phyloP scores from a whole-genome alignment of 2,797 vertebrate species.

The Schizopygopsis malacanthus region DNA sequence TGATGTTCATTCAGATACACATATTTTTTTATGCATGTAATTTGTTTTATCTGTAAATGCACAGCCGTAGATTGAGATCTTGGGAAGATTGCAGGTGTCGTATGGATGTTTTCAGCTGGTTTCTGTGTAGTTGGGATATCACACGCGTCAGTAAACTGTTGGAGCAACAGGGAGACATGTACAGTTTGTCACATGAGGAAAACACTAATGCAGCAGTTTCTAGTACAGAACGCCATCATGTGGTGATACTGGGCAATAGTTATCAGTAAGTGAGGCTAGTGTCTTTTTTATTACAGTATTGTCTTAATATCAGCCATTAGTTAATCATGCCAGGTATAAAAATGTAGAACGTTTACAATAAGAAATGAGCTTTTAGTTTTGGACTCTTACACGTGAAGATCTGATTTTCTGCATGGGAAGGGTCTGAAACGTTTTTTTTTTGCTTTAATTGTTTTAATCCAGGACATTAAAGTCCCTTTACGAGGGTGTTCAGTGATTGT shows the following conservation, averaged over 20 bases:
- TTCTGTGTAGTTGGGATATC: slow-evolving; percentile 20
- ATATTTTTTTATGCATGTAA: not conserved
- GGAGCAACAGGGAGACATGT: not conserved
- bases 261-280: slow-evolving; percentile 25
- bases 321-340: slow-evolving; percentile 66
- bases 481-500: slow-evolving; percentile 58
- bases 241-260: slow-evolving; percentile 65
- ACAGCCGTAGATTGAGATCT: not conserved
- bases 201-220: slow-evolving; percentile 38
- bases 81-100: not conserved
- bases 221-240: slow-evolving; percentile 71
- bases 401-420: slow-evolving; percentile 54
- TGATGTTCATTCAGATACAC: not conserved
- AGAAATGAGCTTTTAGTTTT: slow-evolving; percentile 66
- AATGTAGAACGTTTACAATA: slow-evolving; percentile 60
- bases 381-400: slow-evolving; percentile 41
- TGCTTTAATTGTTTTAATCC: slow-evolving; percentile 23
- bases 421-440: slow-evolving; percentile 7
- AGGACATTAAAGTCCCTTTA: slow-evolving; percentile 25
- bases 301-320: slow-evolving; percentile 77
- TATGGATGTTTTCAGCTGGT: not conserved
- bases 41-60: not conserved
- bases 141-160: not conserved
- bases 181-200: not conserved
- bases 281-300: slow-evolving; percentile 60